Conservation (phyloP, 2,113 vertebrate genomes). For the Alaudala cheleensis region DNA sequence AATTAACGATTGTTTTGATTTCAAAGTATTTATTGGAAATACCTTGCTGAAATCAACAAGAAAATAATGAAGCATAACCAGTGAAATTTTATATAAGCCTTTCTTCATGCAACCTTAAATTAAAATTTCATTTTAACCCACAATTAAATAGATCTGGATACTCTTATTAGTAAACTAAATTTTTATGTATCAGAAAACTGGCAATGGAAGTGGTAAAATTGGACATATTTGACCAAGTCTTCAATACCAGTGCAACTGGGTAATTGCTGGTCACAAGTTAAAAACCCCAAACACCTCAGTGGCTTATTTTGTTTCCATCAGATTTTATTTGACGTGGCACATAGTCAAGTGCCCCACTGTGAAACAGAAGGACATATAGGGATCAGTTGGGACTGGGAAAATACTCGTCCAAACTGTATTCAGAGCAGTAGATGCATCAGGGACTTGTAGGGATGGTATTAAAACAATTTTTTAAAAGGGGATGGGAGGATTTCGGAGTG, state of each 20-base stretch:
- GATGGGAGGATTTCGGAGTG: accelerated
- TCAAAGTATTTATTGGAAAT: neutral
- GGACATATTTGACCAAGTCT: neutral
- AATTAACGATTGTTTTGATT: neutral
- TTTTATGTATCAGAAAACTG: neutral
- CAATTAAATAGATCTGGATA: neutral
- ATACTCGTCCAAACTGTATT: neutral
- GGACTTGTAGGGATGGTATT: neutral
- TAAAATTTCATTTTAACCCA: neutral
- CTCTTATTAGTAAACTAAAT: neutral
- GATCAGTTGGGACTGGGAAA: neutral
- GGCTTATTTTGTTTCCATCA: neutral
- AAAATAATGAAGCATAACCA: neutral
- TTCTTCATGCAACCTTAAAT: neutral
- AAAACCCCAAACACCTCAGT: neutral
- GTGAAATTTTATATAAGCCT: neutral
- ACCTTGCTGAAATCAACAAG: neutral
- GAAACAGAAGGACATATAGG: neutral
- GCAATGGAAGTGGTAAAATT: neutral
- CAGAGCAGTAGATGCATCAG: neutral
- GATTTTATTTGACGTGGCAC: neutral
- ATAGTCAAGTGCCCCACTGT: neutral
- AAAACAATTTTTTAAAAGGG: neutral
- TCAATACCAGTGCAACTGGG: neutral
- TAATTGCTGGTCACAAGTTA: neutral